These are phyloP conservation scores for Acridotheres tristis DNA, from an alignment of 2,797 vertebrate species.

Conservation along the genomic window DNA sequence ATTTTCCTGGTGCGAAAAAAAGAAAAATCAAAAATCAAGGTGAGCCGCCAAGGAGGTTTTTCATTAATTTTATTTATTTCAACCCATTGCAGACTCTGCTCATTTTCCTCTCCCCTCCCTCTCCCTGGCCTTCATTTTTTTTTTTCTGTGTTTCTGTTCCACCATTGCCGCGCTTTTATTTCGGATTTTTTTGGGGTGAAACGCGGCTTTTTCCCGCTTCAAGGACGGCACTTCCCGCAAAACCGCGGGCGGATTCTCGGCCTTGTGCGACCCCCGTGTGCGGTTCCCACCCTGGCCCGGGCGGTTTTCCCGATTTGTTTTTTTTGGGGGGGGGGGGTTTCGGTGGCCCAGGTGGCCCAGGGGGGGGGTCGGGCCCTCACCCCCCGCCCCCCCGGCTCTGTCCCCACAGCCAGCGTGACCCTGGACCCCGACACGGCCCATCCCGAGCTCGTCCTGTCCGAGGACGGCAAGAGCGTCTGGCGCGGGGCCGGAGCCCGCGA, in stretches of 20 bases:
- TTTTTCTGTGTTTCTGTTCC: neutral
- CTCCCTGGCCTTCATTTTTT: too few species aligned
- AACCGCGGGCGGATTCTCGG: fast-evolving
- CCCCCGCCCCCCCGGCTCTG: too few species aligned
- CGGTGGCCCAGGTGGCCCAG: too few species aligned
- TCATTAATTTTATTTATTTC: neutral
- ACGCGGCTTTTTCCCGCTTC: neutral
- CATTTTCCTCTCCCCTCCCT: neutral
- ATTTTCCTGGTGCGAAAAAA: fast-evolving
- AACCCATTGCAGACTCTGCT: neutral
- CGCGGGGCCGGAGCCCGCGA: neutral
- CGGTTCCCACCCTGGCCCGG: too few species aligned
- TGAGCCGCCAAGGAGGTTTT: neutral
- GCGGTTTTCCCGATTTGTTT: neutral
- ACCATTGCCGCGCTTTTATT: fast-evolving
- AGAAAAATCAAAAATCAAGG: neutral
- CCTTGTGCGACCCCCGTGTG: too few species aligned
- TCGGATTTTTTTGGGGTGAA: neutral
- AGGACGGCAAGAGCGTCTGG: conserved; percentile 51
- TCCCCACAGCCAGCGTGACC: conserved; percentile 75
- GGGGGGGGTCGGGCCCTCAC: neutral
- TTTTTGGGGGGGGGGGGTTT: too few species aligned
- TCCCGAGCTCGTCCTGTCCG: conserved; percentile 50
- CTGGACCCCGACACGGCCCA: conserved; percentile 84
- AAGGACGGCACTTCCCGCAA: neutral